Conservation (phyloP, 2,113 vertebrate species). For the Platichthys stellatus region DNA sequence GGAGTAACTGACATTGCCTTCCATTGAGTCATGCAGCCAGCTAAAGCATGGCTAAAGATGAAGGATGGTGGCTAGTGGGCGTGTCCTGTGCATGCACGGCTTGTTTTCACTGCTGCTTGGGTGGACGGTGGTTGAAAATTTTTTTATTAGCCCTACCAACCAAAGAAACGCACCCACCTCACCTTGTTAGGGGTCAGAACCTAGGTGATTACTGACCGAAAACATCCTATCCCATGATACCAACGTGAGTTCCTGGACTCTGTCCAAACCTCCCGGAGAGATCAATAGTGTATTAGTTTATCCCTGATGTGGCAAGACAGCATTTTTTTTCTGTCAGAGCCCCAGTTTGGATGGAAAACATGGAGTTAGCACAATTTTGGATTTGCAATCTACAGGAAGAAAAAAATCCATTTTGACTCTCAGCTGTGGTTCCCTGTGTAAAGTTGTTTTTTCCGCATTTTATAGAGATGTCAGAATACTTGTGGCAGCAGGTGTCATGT, state of each 20-base stretch:
- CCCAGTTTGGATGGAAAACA: conserved; percentile 57
- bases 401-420: conserved; percentile 1
- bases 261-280: conserved; percentile 26
- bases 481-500: neutral
- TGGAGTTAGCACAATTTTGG: conserved; percentile 58
- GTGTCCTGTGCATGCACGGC: neutral
- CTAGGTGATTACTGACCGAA: conserved; percentile 59
- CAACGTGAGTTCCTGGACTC: conserved; percentile 31
- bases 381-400: conserved; percentile 34
- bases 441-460: conserved; percentile 42
- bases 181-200: conserved; percentile 21
- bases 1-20: neutral
- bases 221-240: conserved; percentile 35
- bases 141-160: neutral
- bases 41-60: neutral
- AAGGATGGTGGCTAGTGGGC: neutral
- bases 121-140: too few relatives aligned
- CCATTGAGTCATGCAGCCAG: neutral
- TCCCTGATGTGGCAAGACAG: conserved; percentile 57
- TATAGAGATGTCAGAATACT: conserved; percentile 14
- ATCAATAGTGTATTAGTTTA: conserved; percentile 66
- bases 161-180: neutral
- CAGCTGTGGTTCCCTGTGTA: conserved; percentile 21
- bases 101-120: too few relatives aligned
- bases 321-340: conserved; percentile 56